A percentile compares a stretch with the other conserved stretches of the same genome.
These are phyloP conservation scores for Polypedilum vanderplanki DNA, from an alignment of 1,140 invertebrate genomes.

Conservation along the genomic window DNA sequence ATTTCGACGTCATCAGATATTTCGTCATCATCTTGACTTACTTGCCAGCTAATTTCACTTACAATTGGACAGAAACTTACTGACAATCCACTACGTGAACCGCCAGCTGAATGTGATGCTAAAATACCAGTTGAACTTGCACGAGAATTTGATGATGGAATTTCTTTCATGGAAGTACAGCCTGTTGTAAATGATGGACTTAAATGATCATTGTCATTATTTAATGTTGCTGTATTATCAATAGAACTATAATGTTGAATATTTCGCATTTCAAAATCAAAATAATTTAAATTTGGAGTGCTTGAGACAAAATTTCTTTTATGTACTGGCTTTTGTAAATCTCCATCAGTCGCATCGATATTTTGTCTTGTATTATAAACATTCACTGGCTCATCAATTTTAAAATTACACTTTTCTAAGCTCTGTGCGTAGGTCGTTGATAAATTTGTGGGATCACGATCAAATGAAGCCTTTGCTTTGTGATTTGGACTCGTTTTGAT, in stretches of 20 bases:
- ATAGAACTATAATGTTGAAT: conserved; percentile 40
- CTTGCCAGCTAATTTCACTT: conserved; percentile 62
- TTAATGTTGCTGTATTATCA: conserved; percentile 30
- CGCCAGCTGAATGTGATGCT: conserved; percentile 43
- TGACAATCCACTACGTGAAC: conserved; percentile 43
- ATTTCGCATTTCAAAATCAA: conserved; percentile 40
- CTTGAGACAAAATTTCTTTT: conserved; percentile 50
- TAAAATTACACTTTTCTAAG: conserved; percentile 41
- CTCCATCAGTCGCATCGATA: conserved; percentile 32
- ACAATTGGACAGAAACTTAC: conserved; percentile 65
- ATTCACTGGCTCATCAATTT: conserved; percentile 30
- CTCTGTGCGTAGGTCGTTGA: conserved; percentile 40
- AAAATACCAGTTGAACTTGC: conserved; percentile 48
- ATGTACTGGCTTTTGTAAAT: conserved; percentile 39
- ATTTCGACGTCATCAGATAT: conserved; percentile 27
- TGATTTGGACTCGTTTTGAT: conserved; percentile 31
- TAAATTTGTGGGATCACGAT: conserved; percentile 42
- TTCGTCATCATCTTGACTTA: conserved; percentile 36
- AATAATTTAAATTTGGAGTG: conserved; percentile 55
- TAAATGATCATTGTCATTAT: neutral
- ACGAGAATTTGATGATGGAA: conserved; percentile 41
- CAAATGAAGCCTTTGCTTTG: conserved; percentile 36
- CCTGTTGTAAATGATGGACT: neutral
- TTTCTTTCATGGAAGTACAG: conserved; percentile 49
- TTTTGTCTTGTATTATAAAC: conserved; percentile 31